These are phyloP conservation scores for Athalia circularis DNA, from an alignment of 2,888 invertebrate species.

Conservation along the genomic window DNA sequence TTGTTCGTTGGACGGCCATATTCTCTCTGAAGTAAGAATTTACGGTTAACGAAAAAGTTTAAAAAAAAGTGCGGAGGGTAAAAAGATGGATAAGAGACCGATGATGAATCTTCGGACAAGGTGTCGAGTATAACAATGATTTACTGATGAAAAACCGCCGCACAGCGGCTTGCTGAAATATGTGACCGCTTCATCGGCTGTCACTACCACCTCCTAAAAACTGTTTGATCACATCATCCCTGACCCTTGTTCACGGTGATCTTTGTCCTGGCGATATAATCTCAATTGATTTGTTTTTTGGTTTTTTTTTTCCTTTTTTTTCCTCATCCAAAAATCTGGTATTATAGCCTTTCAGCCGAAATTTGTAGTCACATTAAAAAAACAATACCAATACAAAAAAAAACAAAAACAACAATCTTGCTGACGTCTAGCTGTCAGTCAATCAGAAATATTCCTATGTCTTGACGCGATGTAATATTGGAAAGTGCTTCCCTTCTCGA, in stretches of 20 bases:
- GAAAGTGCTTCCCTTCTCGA: constrained; percentile 26
- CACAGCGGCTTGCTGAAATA: constrained; percentile 25
- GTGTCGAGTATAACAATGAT: constrained; percentile 43
- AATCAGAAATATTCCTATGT: constrained; percentile 6
- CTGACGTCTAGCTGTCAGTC: constrained; percentile 18
- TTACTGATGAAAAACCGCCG: constrained; percentile 38
- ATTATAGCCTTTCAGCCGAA: background rate
- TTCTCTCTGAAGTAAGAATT: background rate
- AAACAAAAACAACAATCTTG: background rate
- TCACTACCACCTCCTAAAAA: constrained; percentile 32
- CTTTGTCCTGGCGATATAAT: constrained; percentile 1
- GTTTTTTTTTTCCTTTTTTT: background rate
- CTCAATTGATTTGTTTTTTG: background rate
- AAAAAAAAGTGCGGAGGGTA: constrained; percentile 13
- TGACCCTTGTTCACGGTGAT: constrained; percentile 35
- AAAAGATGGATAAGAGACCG: constrained; percentile 32
- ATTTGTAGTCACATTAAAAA: constrained; percentile 3
- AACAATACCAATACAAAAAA: background rate
- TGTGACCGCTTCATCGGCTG: constrained; percentile 35
- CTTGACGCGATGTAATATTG: constrained; percentile 20
- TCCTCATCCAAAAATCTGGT: too few species aligned
- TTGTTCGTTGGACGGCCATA: too few species aligned
- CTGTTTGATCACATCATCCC: constrained; percentile 26
- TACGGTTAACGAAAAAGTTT: background rate
- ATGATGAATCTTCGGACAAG: constrained; percentile 37